phyloP scores from a whole-genome alignment of 2,113 vertebrate species.

The Grallaria varia region DNA sequence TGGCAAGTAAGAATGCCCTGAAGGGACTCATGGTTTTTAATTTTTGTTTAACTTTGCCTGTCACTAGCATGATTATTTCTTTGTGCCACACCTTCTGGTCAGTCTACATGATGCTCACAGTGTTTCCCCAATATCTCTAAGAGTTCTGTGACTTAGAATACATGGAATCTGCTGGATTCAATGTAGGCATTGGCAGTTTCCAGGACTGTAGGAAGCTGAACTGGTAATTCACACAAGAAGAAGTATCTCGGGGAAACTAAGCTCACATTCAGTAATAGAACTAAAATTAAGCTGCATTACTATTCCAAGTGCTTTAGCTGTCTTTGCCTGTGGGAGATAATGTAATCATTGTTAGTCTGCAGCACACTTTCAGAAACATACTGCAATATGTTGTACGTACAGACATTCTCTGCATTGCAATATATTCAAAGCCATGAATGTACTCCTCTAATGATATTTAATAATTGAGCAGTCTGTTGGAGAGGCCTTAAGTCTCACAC shows the following conservation, averaged over 20 bases:
- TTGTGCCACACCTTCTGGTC: background rate
- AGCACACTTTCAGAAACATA: background rate
- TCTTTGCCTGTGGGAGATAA: background rate
- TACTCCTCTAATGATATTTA: background rate
- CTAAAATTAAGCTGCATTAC: background rate
- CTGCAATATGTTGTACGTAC: background rate
- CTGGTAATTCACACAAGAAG: background rate
- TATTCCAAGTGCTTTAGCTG: background rate
- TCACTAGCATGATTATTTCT: no score
- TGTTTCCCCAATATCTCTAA: background rate
- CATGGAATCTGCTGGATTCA: background rate
- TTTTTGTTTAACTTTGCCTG: background rate
- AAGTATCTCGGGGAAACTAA: background rate
- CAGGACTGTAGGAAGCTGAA: background rate
- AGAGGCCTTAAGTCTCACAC: background rate
- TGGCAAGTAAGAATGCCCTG: no score
- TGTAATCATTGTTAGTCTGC: background rate
- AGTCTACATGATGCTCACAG: accelerated
- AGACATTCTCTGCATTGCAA: background rate
- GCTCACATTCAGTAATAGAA: background rate
- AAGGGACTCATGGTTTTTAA: accelerated
- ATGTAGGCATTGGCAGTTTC: no score
- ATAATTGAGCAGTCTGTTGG: background rate
- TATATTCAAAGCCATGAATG: no score
- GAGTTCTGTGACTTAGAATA: background rate